Conservation (phyloP, 2,888 invertebrate genomes). For the Acleris literana region DNA sequence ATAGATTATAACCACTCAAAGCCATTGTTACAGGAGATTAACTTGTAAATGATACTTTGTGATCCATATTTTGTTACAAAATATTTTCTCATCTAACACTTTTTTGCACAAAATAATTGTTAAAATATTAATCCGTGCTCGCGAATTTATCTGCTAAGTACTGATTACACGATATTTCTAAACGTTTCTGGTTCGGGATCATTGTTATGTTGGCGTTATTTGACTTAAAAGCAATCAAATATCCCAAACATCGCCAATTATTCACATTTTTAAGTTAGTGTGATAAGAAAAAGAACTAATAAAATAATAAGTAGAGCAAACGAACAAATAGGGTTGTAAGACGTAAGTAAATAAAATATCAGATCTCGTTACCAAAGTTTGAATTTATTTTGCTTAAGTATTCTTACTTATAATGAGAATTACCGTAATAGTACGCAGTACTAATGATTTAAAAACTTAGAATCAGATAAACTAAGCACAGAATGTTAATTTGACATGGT, state of each 20-base stretch:
- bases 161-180: neutral
- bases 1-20: constrained; percentile 8
- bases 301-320: no score
- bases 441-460: no score
- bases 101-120: constrained; percentile 7
- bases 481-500: no score
- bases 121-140: no score
- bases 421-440: neutral
- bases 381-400: constrained; percentile 10
- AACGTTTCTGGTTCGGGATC: neutral
- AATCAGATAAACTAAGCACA: no score
- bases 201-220: neutral
- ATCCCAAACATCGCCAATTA: no score
- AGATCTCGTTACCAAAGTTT: neutral
- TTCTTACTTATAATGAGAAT: constrained; percentile 18
- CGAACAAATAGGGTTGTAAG: no score
- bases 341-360: neutral
- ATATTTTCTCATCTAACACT: constrained; percentile 10
- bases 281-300: no score
- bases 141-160: no score
- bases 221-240: no score
- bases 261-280: no score
- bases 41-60: constrained; percentile 29
- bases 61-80: constrained; percentile 10
- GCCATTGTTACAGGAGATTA: constrained; percentile 25